Evolutionary conservation across 2,113 vertebrate genomes (phyloP), one percentile per base, ranked within the genome.

Genomic region (Chrysochloris asiatica): DNA sequence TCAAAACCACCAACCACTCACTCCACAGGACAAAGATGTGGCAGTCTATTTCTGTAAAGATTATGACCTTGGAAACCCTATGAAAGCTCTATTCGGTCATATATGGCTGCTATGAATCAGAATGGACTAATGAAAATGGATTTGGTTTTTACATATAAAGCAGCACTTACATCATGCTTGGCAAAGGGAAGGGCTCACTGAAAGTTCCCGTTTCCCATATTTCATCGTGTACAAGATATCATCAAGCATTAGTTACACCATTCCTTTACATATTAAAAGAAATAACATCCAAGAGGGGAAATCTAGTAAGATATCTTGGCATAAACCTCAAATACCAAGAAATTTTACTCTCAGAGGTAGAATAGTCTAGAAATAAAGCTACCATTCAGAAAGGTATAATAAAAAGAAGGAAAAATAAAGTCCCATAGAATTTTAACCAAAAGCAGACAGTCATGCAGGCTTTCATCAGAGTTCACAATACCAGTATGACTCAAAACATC

Each of bases 361-460:
- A 77, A 73, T 83, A 67, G 67, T 59, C 47, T 9, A 54, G 47
- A 93, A 84, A 86, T 69, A 93, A 86, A 86, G 30, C 11, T 78
- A 75, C 67, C 52, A 67, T 84, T 79, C 54, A 77, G 52, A 92
- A 90, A 94, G 56, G 41, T 43, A 86, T 30, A 73, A 43, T 36
- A 91, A 84, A 45, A 87, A 73, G 26, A 91, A 45, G 82, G 8
- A 26, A 92, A 85, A 79, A 72, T 67, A 92, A 61, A 45, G 50
- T 83, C 61, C 12, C 17, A 47, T 41, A 71, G 59, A 92, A 83
- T 45, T 1, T 13, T 26, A 86, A 72, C 26, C 16, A 45, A 50
- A 89, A 65, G 45, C 59, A 83, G 41, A 24, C n/a, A n/a, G 50
- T 72, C 41, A 43, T 2, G 71, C 52, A 77, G 43, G 10, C 7